Percentiles rank a stretch among this genome's conserved stretches.
Conservation (phyloP, 1,140 invertebrate species). For the Monochamus saltuarius region DNA sequence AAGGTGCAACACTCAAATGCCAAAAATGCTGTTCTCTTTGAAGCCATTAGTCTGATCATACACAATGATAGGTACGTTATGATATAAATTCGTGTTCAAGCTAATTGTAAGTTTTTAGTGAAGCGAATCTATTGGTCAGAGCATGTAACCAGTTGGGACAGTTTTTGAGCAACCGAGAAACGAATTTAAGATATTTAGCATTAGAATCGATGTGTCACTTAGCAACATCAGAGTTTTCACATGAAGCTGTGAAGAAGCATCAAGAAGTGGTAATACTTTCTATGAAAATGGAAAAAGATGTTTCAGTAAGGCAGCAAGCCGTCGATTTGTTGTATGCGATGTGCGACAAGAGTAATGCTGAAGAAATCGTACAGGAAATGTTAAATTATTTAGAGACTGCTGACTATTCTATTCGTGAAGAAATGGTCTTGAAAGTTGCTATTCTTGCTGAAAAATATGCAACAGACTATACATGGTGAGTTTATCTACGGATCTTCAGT, state of each 20-base stretch:
- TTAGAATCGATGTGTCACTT: constrained; percentile 99
- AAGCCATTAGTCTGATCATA: constrained; percentile 99
- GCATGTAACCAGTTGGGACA: constrained; percentile 99
- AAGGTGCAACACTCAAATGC: constrained; percentile 99
- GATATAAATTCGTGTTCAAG: not conserved
- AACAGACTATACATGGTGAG: constrained; percentile 96
- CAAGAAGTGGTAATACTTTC: constrained; percentile 99
- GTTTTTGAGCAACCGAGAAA: constrained; percentile 97
- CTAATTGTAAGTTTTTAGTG: constrained; percentile 59
- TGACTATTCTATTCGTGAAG: constrained; percentile 99
- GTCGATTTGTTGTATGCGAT: constrained; percentile 99
- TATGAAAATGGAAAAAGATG: constrained; percentile 99
- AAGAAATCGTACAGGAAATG: constrained; percentile 99
- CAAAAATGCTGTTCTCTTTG: constrained; percentile 99
- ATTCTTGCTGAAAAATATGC: constrained; percentile 99
- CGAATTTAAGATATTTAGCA: constrained; percentile 96
- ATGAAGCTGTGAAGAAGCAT: constrained; percentile 99
- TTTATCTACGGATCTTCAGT: not conserved
- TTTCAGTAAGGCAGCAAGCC: constrained; percentile 96
- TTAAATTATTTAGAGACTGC: constrained; percentile 98
- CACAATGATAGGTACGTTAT: constrained; percentile 86
- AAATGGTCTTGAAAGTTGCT: constrained; percentile 99
- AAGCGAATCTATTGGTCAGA: constrained; percentile 94
- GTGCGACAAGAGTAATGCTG: constrained; percentile 99
- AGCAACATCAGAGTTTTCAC: constrained; percentile 98